phyloP scores from a whole-genome alignment of 2,797 vertebrate species.

The Acanthis flammea region DNA sequence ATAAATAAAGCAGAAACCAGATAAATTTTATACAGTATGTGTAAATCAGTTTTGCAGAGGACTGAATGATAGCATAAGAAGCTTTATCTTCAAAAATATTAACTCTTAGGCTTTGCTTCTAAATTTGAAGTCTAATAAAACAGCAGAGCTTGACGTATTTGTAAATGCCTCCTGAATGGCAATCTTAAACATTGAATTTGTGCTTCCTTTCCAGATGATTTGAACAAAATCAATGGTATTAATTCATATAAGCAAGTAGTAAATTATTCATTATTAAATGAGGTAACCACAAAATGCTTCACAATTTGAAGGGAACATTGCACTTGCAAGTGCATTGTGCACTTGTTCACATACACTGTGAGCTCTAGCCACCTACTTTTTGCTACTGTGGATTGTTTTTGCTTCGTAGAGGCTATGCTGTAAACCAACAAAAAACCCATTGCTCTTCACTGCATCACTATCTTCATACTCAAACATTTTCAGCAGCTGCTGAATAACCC shows the following conservation, averaged over 20 bases:
- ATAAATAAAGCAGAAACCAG: not conserved
- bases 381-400: not conserved
- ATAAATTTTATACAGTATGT: not conserved
- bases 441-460: not conserved
- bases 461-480: not conserved
- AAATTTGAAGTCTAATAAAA: not conserved
- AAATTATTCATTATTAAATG: not conserved
- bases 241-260: not conserved
- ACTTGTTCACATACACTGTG: not conserved
- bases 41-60: not conserved
- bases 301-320: slow-evolving; percentile 46
- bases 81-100: not conserved
- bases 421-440: not conserved
- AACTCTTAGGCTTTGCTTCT: not conserved
- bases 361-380: not conserved
- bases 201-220: not conserved
- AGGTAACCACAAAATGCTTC: not conserved
- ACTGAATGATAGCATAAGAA: not conserved
- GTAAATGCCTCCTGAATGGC: not conserved
- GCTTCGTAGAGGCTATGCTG: not conserved
- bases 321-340: too few species aligned
- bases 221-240: not conserved
- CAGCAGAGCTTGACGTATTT: not conserved
- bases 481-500: not conserved
- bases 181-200: not conserved